phyloP scores from a whole-genome alignment of 2,888 invertebrate genomes.

The Drosophila anceps region DNA sequence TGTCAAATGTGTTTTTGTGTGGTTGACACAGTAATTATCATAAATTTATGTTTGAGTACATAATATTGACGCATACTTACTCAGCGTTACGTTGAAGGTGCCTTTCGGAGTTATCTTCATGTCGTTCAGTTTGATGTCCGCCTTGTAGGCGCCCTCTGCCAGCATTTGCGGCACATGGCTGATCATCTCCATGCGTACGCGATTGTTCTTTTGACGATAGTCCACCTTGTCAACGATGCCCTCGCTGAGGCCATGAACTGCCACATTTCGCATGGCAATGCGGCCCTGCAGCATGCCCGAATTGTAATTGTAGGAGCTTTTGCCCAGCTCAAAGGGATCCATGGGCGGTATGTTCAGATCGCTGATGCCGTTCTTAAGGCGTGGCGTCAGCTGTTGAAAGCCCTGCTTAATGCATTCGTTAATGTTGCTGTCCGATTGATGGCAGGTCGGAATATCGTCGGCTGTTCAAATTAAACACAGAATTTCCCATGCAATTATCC shows the following conservation, averaged over 20 bases:
- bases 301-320: slow-evolving; percentile 78
- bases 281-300: slow-evolving; percentile 80
- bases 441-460: slow-evolving; percentile 86
- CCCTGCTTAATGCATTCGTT: slow-evolving; percentile 88
- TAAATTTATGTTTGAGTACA: not conserved
- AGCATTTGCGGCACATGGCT: slow-evolving; percentile 87
- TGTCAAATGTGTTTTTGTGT: slow-evolving; percentile 8
- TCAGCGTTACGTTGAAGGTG: slow-evolving; percentile 87
- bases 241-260: slow-evolving; percentile 87
- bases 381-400: slow-evolving; percentile 86
- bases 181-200: slow-evolving; percentile 87
- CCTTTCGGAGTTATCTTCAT: slow-evolving; percentile 88
- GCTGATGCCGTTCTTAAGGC: slow-evolving; percentile 82
- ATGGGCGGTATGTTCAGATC: slow-evolving; percentile 83
- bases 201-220: slow-evolving; percentile 81
- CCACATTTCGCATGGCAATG: slow-evolving; percentile 86
- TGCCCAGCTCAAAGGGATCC: slow-evolving; percentile 83
- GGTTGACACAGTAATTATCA: slow-evolving; percentile 14
- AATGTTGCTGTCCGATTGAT: slow-evolving; percentile 87
- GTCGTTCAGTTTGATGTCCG: slow-evolving; percentile 88
- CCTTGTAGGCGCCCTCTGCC: slow-evolving; percentile 88
- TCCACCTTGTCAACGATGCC: slow-evolving; percentile 87
- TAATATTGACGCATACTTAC: slow-evolving; percentile 85
- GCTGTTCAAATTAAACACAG: slow-evolving; percentile 50
- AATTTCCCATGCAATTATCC: slow-evolving; percentile 14